phyloP scores from a whole-genome alignment of 1,140 invertebrate species.

The Cydia pomonella region DNA sequence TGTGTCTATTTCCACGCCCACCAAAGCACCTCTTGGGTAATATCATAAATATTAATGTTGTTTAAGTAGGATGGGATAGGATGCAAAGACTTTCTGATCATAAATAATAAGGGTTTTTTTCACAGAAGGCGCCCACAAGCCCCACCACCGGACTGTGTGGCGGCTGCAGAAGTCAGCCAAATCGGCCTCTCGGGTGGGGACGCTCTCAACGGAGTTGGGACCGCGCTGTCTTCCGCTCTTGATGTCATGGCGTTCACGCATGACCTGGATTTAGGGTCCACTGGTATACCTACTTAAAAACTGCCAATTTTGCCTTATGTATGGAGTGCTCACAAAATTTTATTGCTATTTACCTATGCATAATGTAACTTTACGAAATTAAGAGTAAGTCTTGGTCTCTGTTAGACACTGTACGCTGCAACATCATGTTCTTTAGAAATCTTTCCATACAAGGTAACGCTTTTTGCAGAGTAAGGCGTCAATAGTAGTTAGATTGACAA shows the following conservation, averaged over 20 bases:
- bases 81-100: no score
- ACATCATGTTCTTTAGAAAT: no score
- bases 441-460: no score
- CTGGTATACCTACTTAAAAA: conserved; percentile 40
- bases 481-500: background rate
- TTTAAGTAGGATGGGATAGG: background rate
- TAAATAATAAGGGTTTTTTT: background rate
- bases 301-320: no score
- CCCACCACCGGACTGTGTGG: conserved; percentile 55
- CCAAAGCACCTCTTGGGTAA: conserved; percentile 84
- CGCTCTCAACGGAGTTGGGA: conserved; percentile 65
- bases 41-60: conserved; percentile 34
- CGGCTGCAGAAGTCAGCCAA: conserved; percentile 56
- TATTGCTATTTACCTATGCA: no score
- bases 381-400: no score
- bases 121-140: conserved; percentile 43
- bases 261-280: conserved; percentile 80
- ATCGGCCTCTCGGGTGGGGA: conserved; percentile 46
- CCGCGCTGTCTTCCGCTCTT: conserved; percentile 87
- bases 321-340: no score
- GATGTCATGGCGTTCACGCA: conserved; percentile 91
- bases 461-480: no score
- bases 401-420: no score
- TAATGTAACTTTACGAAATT: no score
- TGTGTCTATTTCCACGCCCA: conserved; percentile 91